Evolutionary conservation across 2,113 vertebrate genomes (phyloP).

Genomic region (Protobothrops flavoviridis): DNA sequence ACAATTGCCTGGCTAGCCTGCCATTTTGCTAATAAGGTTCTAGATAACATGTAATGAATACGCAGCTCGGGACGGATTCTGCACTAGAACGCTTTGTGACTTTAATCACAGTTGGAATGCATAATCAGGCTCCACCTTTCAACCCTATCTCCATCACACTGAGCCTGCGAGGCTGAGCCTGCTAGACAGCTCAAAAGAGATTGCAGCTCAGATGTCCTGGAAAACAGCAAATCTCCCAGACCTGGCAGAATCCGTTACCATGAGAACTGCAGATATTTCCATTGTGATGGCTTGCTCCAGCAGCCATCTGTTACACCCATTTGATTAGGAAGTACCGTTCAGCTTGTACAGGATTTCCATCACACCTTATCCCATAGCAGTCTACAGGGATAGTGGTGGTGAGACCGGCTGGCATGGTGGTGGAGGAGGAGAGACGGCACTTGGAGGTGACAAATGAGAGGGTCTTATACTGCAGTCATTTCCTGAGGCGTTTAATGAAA

Average conservation of each 20-base stretch:
- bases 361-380: conserved; percentile 80
- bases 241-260: conserved; percentile 90
- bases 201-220: conserved; percentile 86
- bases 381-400: conserved; percentile 28
- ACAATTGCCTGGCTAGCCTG: conserved; percentile 40
- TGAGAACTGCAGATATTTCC: conserved; percentile 91
- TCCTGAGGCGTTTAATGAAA: conserved; percentile 74
- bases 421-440: conserved; percentile 46
- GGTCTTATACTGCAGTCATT: conserved; percentile 76
- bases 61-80: conserved; percentile 62
- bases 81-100: conserved; percentile 54
- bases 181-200: conserved; percentile 85
- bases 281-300: conserved; percentile 91
- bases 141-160: conserved; percentile 82
- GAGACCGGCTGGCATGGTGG: not conserved
- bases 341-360: conserved; percentile 79
- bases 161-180: conserved; percentile 77
- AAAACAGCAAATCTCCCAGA: conserved; percentile 89
- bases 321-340: conserved; percentile 87
- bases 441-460: conserved; percentile 77
- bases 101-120: conserved; percentile 85
- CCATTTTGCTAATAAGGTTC: conserved; percentile 75
- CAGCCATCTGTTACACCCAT: conserved; percentile 98
- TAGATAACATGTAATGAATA: conserved; percentile 76
- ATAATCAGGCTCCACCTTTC: conserved; percentile 80